Base-by-base conservation (phyloP, 2,888 invertebrate species). In the Bhutanitis thaidina region DNA sequence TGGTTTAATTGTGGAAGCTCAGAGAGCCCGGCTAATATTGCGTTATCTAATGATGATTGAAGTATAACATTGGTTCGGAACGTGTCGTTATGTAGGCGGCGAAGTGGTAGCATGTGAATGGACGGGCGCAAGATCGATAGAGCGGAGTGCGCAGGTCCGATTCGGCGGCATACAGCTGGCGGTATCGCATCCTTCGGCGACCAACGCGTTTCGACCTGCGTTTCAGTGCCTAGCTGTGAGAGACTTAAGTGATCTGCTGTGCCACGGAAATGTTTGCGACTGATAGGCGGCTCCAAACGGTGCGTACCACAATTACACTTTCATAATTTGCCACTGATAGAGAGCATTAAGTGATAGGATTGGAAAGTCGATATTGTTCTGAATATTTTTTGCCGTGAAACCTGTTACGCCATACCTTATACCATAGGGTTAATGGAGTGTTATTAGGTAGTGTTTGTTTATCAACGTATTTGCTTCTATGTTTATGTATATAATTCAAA, bases 41-140 rank as follows among this genome's bases (percentile, higher is more conserved):
- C 70, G 75, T 81, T 88, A 87, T 85, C 85, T 77, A 78, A 79
- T 76, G 77, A 74, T 82, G 84, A 84, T 87, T 83, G 78, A 71
- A 72, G 77, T 80, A 74, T 79, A 80, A 79, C 80, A 77, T 70
- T 57, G 68, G 69, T 61, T 69, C 63, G 73, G 69, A 62, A 57
- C 59, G 55, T 69, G 70, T 71, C 69, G 76, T 74, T 77, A 80
- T 80, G 86, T 86, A 80, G 87, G 86, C 80, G 84, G 77, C 56
- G 73, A 71, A 74, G 74, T 73, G 78, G 74, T 67, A 70, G 72
- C 73, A 65, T 74, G 80, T 88, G 88, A 87, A 87, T 85, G 83
- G 82, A 77, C 69, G 69, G 65, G 60, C 60, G 61, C 55, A 54
- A 74, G 84, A 87, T 88, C 88, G 88, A 88, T 89, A 80, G 66